Evolutionary conservation across 2,888 invertebrate species (phyloP).

Genomic region (Drosophila dives): DNA sequence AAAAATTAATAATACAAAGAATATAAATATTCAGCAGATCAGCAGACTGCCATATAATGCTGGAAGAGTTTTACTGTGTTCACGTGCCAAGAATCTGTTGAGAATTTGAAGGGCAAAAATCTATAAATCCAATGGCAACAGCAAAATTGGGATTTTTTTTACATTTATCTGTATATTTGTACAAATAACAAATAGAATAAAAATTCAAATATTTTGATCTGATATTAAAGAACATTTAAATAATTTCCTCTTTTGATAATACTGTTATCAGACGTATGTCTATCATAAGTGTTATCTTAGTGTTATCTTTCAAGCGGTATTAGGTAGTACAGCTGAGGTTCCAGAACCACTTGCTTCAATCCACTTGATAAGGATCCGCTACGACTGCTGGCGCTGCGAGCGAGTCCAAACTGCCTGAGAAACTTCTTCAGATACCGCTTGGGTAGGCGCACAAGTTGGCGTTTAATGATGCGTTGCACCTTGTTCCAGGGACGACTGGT

Average conservation of each 20-base stretch:
- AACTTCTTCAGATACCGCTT: conserved; percentile 66
- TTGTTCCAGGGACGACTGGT: conserved; percentile 68
- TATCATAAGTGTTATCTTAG: neutral
- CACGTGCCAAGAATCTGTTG: no score
- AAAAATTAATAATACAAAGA: neutral
- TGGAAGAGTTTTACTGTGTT: no score
- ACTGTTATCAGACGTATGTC: neutral
- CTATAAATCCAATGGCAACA: no score
- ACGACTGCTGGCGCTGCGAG: conserved; percentile 37
- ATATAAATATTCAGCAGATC: neutral
- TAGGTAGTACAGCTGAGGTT: conserved; percentile 48
- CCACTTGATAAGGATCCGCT: neutral
- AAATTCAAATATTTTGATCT: neutral
- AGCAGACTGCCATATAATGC: no score
- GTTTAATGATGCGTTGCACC: conserved; percentile 65
- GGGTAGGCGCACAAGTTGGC: conserved; percentile 69
- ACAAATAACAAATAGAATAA: neutral
- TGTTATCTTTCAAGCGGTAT: conserved; percentile 54
- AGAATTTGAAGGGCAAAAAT: no score
- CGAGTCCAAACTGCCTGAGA: conserved; percentile 61
- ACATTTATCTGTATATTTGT: neutral
- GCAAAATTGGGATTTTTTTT: no score
- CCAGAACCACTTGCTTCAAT: neutral
- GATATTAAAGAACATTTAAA: neutral
- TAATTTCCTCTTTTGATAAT: neutral